Base-by-base conservation (phyloP, 2,113 vertebrate species). In the Hippocampus abdominalis region DNA sequence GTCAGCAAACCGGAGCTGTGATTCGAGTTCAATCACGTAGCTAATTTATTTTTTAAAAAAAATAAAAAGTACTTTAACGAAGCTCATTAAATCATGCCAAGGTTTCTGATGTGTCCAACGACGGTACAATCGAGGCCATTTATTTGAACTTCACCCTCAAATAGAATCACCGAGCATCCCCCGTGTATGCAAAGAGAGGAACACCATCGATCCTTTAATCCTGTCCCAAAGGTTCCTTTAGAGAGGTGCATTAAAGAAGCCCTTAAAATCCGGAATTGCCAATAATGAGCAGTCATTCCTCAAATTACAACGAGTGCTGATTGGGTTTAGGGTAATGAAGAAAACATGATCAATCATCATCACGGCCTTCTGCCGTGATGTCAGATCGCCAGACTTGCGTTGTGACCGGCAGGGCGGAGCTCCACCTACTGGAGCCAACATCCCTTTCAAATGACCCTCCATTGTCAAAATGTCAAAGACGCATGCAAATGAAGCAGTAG, bases 251-350 rank as follows among this genome's bases (percentile, higher is more conserved):
- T 95, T 89, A 92, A 94, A 94, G 94, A 93, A 94, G 93, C 91
- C 91, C 93, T 95, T 94, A 95, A 96, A 96, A 92, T 94, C 94
- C 93, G 92, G 94, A 94, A 94, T 94, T 93, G 93, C 94, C 94
- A 95, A 96, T 97, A 98, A 99, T 93, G 95, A 96, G 94, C 94
- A 91, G 95, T 96, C 96, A 96, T 98, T 96, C 95, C 95, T 97
- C 96, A 96, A 96, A 98, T 99, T 95, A 97, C 94, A 95, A 93
- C 90, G 89, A 94, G 93, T 94, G 92, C 95, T 98, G 95, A 98
- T 97, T 97, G 95, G 94, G 94, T 97, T 96, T 96, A 96, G 94
- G 94, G 93, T 96, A 97, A 97, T 99, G 95, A 97, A 95, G 95
- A 95, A 96, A 96, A 94, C 94, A 95, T 88, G 89, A 98, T 98